These are phyloP conservation scores for Strigops habroptila DNA, from an alignment of 2,113 vertebrate species.

Conservation along the genomic window DNA sequence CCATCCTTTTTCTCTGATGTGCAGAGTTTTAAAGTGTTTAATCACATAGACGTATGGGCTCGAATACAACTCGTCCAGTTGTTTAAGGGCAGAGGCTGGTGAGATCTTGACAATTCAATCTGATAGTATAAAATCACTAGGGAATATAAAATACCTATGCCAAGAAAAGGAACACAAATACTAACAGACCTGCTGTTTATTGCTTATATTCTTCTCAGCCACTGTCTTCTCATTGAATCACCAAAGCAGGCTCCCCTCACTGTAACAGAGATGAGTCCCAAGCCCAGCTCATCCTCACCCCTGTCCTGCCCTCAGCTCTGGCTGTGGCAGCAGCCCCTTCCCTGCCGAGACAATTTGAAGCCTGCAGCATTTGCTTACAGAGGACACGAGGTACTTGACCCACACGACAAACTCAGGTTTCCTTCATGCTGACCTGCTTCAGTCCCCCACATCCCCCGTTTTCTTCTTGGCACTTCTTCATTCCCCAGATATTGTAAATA, in stretches of 20 bases:
- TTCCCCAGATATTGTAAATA: neutral
- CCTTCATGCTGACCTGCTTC: neutral
- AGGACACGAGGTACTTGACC: neutral
- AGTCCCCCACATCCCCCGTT: accelerated
- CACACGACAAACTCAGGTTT: neutral
- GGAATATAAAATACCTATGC: neutral
- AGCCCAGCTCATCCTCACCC: neutral
- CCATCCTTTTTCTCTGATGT: neutral
- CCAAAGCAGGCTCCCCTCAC: neutral
- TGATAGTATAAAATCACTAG: neutral
- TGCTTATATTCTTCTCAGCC: neutral
- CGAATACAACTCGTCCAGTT: neutral
- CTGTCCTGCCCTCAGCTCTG: neutral
- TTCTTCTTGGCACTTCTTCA: neutral
- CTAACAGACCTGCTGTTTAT: neutral
- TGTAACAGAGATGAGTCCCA: accelerated
- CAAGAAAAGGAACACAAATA: neutral
- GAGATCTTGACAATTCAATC: neutral
- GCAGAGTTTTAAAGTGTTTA: neutral
- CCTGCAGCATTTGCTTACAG: neutral
- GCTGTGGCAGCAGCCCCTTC: neutral
- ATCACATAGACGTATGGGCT: neutral
- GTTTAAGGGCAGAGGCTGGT: neutral
- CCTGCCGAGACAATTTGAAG: neutral
- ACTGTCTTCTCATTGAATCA: neutral